Base-by-base conservation (phyloP, 2,113 vertebrate genomes). In the Mystacornis crossleyi region DNA sequence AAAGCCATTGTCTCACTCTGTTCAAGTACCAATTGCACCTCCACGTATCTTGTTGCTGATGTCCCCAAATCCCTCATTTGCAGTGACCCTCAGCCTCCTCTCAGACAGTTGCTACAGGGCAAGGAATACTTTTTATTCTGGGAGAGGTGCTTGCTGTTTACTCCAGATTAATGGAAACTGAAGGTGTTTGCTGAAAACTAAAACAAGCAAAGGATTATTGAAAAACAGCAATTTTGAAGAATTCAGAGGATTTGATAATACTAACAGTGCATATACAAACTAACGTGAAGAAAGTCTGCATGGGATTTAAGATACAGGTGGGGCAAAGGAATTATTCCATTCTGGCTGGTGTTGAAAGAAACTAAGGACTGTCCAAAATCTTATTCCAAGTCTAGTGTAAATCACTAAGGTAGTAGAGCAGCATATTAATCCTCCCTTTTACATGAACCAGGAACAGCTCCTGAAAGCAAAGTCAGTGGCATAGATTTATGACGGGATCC, bases 401-500 rank as follows among this genome's bases (percentile, higher is more conserved):
- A 97, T 95, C 90, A 90, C 90, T 94, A 74, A 96, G 96, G 96
- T 91, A 95, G 91, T 38, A 96, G 92, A 96, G 91, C 90, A 93
- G 92, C 20, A 7, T 83, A 91, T 83, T 97, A 97, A 97, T 97
- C 92, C 81, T 96, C 82, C 71, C 78, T 97, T 97, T 77, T 54
- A 28, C 78, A 88, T 78, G 90, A 97, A 85, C 72, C 79, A 12
- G 40, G 81, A 95, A 78, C 83, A 90, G 82, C 86, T 96, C 81
- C 74, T 95, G 95, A 95, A 97, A 97, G 90, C 61, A 95, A 97
- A 98, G 95, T 90, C 97, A 93, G 62, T 93, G 55, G 66, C 87
- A 92, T 13, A 96, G 95, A 93, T 97, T 97, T 96, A 94, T 81
- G 89, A 84, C 5, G 67, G 85, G 87, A 91, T 71, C 33, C 1